Percentiles rank a stretch among this genome's conserved stretches.
These are phyloP conservation scores for Synergus itoensis DNA, from an alignment of 2,888 invertebrate genomes.

Conservation along the genomic window DNA sequence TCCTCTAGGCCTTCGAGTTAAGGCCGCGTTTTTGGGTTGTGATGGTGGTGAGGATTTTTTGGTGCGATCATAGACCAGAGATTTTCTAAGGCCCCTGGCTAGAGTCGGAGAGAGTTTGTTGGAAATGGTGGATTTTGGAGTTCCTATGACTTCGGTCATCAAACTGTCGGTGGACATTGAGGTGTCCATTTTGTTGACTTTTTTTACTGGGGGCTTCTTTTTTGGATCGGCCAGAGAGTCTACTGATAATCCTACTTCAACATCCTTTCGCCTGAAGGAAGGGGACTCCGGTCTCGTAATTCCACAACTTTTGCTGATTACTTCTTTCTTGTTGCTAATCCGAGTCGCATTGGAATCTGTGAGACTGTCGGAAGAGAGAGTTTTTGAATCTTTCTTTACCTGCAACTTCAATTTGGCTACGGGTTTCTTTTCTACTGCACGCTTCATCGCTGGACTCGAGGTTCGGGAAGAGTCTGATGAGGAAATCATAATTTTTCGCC, in stretches of 20 bases:
- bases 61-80: conserved; percentile 61
- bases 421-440: conserved; percentile 73
- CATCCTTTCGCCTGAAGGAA: conserved; percentile 69
- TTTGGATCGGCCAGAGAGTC: conserved; percentile 74
- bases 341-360: conserved; percentile 74
- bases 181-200: conserved; percentile 71
- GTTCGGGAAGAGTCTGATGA: conserved; percentile 85
- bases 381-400: conserved; percentile 73
- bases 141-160: conserved; percentile 69
- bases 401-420: conserved; percentile 71
- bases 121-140: conserved; percentile 67
- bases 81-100: conserved; percentile 61
- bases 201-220: conserved; percentile 61
- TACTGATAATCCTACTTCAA: conserved; percentile 71
- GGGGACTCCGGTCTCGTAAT: conserved; percentile 77
- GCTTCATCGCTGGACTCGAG: conserved; percentile 83
- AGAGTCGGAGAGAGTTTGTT: conserved; percentile 73
- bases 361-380: conserved; percentile 80
- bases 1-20: conserved; percentile 66
- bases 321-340: conserved; percentile 63
- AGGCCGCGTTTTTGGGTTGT: conserved; percentile 66
- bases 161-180: conserved; percentile 77
- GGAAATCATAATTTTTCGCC: conserved; percentile 79
- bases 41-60: conserved; percentile 71
- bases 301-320: conserved; percentile 73